Evolutionary conservation across 2,888 invertebrate genomes (phyloP), one percentile per base, ranked within the genome.

Genomic region (Chalcosyrphus nemorum): DNA sequence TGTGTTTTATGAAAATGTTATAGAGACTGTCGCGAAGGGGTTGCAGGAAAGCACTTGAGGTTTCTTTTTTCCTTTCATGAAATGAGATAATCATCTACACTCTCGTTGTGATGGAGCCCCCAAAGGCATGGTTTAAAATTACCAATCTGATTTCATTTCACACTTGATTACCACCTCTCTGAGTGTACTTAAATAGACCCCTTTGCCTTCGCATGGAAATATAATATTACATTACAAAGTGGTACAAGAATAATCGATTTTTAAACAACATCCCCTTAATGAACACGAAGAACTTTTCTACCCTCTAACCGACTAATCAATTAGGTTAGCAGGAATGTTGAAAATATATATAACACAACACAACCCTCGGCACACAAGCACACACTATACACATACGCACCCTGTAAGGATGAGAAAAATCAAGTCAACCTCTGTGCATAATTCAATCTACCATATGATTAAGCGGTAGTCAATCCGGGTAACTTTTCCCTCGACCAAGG

Each of bases 361-460:
- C 2, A 41, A 43, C 47, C 43, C 19, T n/a, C n/a, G n/a, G n/a
- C 47, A 4, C 24, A 56, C 50, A 52, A 21, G 29, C 38, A 57
- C n/a, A n/a, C n/a, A n/a, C n/a, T n/a, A n/a, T n/a, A n/a, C n/a
- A n/a, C n/a, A n/a, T n/a, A n/a, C n/a, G n/a, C n/a, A n/a, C n/a
- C n/a, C n/a, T n/a, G 19, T 27, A 9, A 27, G n/a, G 21, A 13
- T 50, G 15, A 43, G 27, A 43, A 57, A 81, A 70, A 71, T 59
- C 15, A 35, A 50, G 24, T 38, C 35, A 72, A 72, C 65, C 29
- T 66, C 59, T 43, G 57, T 80, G 65, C 50, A 72, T 81, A 72
- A 76, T 65, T 71, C 47, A 77, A 77, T 82, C 45, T 71, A 66
- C 66, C 61, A 65, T 78, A 61, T 82, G 72, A 82, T 72, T 65